Conservation (phyloP, 2,888 invertebrate species). For the Drosophila meridiana region DNA sequence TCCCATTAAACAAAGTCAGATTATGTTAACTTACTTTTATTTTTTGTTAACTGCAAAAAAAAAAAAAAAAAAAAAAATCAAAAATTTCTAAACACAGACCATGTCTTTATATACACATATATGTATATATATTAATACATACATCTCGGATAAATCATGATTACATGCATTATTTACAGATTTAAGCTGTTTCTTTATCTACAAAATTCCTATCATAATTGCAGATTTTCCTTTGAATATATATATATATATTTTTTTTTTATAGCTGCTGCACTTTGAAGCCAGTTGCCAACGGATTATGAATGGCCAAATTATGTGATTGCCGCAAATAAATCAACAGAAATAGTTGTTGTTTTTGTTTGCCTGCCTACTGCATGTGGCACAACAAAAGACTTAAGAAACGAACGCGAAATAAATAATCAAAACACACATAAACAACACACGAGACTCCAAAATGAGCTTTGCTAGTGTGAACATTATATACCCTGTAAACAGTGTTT, state of each 20-base stretch:
- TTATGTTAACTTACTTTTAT: neutral
- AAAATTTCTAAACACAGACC: neutral
- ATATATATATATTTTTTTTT: no score
- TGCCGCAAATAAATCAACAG: constrained; percentile 64
- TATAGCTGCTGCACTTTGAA: constrained; percentile 32
- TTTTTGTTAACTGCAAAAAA: neutral
- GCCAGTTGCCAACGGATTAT: constrained; percentile 35
- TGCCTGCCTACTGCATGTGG: constrained; percentile 24
- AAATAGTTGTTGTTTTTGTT: constrained; percentile 9
- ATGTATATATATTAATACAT: neutral
- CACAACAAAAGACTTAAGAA: constrained; percentile 76
- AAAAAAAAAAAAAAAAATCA: no score
- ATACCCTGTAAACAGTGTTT: constrained; percentile 14
- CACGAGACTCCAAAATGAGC: constrained; percentile 24
- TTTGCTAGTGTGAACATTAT: constrained; percentile 18
- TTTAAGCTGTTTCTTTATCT: constrained; percentile 23
- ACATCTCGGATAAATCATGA: neutral
- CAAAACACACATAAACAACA: constrained; percentile 31
- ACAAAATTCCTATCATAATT: constrained; percentile 33
- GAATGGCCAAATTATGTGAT: constrained; percentile 63
- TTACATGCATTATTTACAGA: neutral
- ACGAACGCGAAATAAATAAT: constrained; percentile 56
- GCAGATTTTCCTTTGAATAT: constrained; percentile 32
- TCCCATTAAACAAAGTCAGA: no score
- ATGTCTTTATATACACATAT: no score